Conservation (phyloP, 2,797 vertebrate genomes). For the Acanthiza pusilla region DNA sequence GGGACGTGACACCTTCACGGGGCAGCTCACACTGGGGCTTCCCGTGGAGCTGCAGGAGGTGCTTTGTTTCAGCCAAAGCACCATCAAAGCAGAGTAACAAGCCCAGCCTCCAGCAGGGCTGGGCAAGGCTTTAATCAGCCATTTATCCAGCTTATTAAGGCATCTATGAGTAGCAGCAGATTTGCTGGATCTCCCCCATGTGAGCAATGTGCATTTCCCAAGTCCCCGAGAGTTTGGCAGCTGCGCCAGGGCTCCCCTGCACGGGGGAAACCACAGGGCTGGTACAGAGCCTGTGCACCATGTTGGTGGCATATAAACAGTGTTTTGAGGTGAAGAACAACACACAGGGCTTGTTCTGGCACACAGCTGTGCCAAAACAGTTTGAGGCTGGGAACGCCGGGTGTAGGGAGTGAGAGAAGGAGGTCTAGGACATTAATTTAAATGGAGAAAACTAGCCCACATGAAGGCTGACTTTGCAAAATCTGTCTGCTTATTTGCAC, state of each 20-base stretch:
- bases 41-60: neutral
- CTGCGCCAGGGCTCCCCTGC: accelerated
- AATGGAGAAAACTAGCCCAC: neutral
- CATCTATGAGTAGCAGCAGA: neutral
- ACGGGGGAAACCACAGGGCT: neutral
- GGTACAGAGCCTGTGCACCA: neutral
- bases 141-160: constrained; percentile 1
- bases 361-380: neutral
- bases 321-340: neutral
- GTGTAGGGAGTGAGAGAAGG: neutral
- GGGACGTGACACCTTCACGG: neutral
- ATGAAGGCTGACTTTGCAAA: neutral
- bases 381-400: neutral
- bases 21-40: accelerated
- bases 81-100: neutral
- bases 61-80: neutral
- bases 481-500: neutral
- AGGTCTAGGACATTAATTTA: neutral
- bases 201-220: neutral
- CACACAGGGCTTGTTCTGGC: neutral
- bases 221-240: neutral
- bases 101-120: neutral
- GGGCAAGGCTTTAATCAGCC: neutral
- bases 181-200: neutral
- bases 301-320: neutral